A percentile compares a stretch with the other conserved stretches of the same genome.
Conservation (phyloP, 2,888 invertebrate genomes). For the Pandemis cinnamomeana region DNA sequence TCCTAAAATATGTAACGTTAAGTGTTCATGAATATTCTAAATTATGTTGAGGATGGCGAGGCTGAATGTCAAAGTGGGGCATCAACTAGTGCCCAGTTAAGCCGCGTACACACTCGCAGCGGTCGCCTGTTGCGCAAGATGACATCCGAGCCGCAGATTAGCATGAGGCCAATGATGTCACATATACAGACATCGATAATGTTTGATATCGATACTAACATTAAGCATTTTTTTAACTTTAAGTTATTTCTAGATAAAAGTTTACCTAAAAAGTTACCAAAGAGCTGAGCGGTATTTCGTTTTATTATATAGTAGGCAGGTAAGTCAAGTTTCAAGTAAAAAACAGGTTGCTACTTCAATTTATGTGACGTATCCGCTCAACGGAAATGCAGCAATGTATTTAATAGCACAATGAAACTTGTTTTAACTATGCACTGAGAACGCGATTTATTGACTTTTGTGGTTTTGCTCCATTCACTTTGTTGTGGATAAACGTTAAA, state of each 20-base stretch:
- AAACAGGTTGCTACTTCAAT: slow-evolving; percentile 30
- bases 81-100: slow-evolving; percentile 67
- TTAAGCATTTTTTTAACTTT: too few species aligned
- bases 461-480: slow-evolving; percentile 53
- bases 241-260: not conserved
- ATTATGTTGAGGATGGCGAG: slow-evolving; percentile 46
- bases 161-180: slow-evolving; percentile 72
- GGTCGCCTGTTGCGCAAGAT: slow-evolving; percentile 81
- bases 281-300: not conserved
- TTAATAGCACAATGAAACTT: slow-evolving; percentile 61
- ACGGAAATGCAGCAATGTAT: slow-evolving; percentile 65
- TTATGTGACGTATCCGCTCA: slow-evolving; percentile 51
- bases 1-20: slow-evolving; percentile 51
- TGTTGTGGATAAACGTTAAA: slow-evolving; percentile 52
- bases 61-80: slow-evolving; percentile 62
- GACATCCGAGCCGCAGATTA: slow-evolving; percentile 80
- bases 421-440: slow-evolving; percentile 59
- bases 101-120: slow-evolving; percentile 68
- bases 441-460: slow-evolving; percentile 62
- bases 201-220: slow-evolving; percentile 16
- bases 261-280: not conserved
- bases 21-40: slow-evolving; percentile 56
- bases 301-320: too few species aligned
- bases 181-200: not conserved
- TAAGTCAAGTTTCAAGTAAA: not conserved